phyloP scores from a whole-genome alignment of 2,113 vertebrate genomes.

The Rhabdornis inornatus region DNA sequence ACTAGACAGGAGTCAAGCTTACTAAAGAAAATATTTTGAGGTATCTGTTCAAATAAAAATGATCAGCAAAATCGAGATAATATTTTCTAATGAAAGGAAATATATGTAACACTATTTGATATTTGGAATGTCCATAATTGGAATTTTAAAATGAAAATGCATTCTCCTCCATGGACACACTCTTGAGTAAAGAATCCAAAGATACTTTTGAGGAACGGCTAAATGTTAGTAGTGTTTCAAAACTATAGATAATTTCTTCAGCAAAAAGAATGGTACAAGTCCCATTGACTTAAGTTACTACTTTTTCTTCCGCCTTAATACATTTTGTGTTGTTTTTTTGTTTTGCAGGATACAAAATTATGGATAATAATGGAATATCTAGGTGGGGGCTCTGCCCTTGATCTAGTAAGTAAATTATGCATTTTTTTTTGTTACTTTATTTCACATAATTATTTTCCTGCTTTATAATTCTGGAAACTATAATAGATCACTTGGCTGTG shows the following conservation, averaged over 20 bases:
- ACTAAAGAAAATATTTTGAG: neutral
- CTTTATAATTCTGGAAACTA: neutral
- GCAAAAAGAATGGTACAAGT: neutral
- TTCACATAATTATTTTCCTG: neutral
- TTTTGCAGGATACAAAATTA: slow-evolving; percentile 89
- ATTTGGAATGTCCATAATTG: neutral
- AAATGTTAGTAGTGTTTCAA: neutral
- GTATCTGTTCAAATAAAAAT: neutral
- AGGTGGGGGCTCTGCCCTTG: slow-evolving; percentile 91
- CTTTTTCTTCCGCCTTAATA: neutral
- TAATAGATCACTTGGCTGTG: neutral
- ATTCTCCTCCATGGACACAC: neutral
- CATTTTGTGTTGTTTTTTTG: neutral
- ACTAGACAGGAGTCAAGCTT: neutral
- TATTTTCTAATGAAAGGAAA: neutral
- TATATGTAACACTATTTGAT: neutral
- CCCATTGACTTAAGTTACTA: neutral
- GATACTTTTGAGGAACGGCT: neutral
- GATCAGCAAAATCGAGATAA: neutral
- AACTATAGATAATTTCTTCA: neutral
- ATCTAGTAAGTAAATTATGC: slow-evolving; percentile 82
- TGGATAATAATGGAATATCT: slow-evolving; percentile 99
- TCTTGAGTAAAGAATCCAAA: neutral
- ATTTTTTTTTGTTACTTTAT: neutral
- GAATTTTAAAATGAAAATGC: neutral